Percentiles rank a stretch among this genome's conserved stretches.
These are phyloP conservation scores for Lycia hirtaria DNA, from an alignment of 2,888 invertebrate species.

Conservation along the genomic window DNA sequence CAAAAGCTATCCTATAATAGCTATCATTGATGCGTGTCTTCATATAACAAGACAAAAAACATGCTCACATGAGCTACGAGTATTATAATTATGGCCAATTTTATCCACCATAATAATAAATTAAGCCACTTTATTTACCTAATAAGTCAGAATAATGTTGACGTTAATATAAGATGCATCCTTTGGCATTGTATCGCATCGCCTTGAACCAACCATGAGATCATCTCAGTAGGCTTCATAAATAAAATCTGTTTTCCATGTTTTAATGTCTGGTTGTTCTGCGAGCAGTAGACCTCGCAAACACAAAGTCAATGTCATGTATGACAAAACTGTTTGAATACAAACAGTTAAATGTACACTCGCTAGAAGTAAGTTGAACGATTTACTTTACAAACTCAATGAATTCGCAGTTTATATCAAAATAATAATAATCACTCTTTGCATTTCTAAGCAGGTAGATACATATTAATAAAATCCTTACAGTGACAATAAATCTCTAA, in stretches of 20 bases:
- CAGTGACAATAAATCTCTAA: too few species aligned
- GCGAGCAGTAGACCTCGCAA: too few species aligned
- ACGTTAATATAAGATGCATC: slow-evolving; percentile 4
- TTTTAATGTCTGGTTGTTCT: too few species aligned
- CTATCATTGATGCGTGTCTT: background rate
- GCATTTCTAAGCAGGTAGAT: too few species aligned
- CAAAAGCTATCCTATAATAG: background rate
- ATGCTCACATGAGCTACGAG: background rate
- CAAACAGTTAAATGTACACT: too few species aligned
- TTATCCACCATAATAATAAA: background rate
- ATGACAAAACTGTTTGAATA: background rate
- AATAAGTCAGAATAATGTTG: background rate
- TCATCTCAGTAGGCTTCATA: slow-evolving; percentile 5
- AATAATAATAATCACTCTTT: too few species aligned
- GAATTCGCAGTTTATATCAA: too few species aligned
- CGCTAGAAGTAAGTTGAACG: too few species aligned
- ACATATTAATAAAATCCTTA: too few species aligned
- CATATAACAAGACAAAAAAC: background rate
- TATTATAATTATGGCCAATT: slow-evolving; percentile 1
- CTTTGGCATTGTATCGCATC: slow-evolving; percentile 6
- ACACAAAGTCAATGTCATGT: too few species aligned
- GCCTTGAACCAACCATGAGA: slow-evolving; percentile 33
- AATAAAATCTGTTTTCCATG: slow-evolving; percentile 22
- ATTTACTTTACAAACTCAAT: too few species aligned
- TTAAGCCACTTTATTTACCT: background rate